Conservation (phyloP, 2,113 vertebrate genomes). For the Geococcyx californianus region DNA sequence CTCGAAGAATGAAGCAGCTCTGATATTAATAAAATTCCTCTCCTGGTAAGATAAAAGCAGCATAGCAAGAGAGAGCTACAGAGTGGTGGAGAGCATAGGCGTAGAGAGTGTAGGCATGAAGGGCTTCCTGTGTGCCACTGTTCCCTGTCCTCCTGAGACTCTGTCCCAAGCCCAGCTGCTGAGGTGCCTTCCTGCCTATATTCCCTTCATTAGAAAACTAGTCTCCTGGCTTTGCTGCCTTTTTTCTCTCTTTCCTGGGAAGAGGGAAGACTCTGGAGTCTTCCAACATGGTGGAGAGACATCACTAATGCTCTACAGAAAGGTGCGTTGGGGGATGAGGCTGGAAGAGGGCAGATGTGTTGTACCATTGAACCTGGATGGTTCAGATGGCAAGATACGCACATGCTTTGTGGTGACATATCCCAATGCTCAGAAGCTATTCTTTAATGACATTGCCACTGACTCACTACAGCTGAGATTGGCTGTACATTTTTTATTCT, state of each 20-base stretch:
- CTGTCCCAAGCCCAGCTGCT: background rate
- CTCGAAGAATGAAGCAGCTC: background rate
- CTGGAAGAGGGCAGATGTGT: background rate
- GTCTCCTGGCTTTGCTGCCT: background rate
- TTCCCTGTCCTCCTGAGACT: background rate
- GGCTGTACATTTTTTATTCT: background rate
- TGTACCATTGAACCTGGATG: background rate
- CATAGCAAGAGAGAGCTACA: background rate
- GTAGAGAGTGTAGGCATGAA: rapidly evolving
- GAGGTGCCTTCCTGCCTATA: background rate
- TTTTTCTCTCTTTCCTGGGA: background rate
- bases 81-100: rapidly evolving
- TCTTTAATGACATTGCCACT: background rate
- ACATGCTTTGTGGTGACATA: background rate
- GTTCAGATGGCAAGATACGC: background rate
- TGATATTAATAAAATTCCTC: background rate
- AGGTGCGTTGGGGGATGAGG: rapidly evolving
- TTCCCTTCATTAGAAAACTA: background rate
- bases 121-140: background rate
- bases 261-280: background rate
- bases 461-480: background rate
- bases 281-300: background rate
- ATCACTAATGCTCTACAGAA: background rate
- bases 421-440: background rate
- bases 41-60: background rate